Evolutionary conservation across 2,888 invertebrate genomes (phyloP).

Genomic region (Cheilosia scutellata): DNA sequence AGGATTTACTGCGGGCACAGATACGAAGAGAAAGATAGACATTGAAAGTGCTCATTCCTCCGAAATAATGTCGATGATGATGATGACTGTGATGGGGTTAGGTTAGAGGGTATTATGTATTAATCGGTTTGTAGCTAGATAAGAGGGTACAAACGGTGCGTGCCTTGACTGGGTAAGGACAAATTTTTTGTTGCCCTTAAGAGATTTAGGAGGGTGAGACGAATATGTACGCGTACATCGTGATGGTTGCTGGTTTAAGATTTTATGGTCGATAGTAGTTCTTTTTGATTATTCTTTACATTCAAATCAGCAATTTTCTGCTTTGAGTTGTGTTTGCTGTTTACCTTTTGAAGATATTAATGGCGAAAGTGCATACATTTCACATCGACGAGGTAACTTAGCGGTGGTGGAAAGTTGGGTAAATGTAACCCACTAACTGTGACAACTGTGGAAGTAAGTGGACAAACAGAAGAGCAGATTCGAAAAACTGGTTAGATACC

Average conservation of each 20-base stretch:
- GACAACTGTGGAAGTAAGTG: too few species aligned
- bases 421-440: too few species aligned
- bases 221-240: background rate
- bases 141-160: slow-evolving; percentile 53
- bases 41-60: slow-evolving; percentile 30
- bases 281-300: background rate
- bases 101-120: slow-evolving; percentile 75
- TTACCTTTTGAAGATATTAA: too few species aligned
- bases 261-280: background rate
- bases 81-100: slow-evolving; percentile 73
- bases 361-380: too few species aligned
- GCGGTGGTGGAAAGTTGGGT: too few species aligned
- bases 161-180: slow-evolving; percentile 46
- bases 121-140: slow-evolving; percentile 72
- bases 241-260: background rate
- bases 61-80: slow-evolving; percentile 58
- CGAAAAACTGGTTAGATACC: too few species aligned
- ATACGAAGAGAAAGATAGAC: slow-evolving; percentile 52
- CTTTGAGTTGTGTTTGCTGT: too few species aligned
- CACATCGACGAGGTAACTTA: too few species aligned
- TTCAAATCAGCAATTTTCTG: too few species aligned
- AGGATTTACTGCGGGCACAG: slow-evolving; percentile 68
- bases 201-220: background rate
- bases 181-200: background rate
- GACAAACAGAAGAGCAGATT: too few species aligned